phyloP scores from a whole-genome alignment of 2,888 invertebrate genomes.

The Lamellibrachia satsuma region DNA sequence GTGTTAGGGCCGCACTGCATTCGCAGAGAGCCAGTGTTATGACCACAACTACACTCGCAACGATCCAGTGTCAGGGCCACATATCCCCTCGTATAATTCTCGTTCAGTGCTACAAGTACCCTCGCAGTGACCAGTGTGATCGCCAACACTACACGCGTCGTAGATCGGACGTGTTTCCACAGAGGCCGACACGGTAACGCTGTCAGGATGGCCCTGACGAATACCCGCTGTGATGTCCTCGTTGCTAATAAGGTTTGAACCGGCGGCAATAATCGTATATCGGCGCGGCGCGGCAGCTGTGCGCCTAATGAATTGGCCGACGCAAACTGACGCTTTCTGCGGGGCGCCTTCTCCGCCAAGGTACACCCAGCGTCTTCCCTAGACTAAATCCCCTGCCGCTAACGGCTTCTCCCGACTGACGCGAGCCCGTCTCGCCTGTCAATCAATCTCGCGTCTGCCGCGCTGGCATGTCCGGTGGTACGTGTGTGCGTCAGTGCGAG shows the following conservation, averaged over 20 bases:
- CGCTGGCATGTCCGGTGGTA: not conserved
- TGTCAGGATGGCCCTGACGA: not conserved
- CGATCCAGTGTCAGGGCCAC: not conserved
- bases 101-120: not conserved
- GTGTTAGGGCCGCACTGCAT: not conserved
- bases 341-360: not conserved
- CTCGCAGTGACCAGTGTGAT: not conserved
- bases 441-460: not conserved
- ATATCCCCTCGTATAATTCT: not conserved
- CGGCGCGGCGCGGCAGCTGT: not conserved
- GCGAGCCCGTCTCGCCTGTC: not conserved
- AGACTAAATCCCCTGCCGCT: not conserved
- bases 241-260: constrained; percentile 13
- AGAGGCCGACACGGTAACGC: not conserved
- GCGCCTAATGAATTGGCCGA: not conserved
- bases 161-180: not conserved
- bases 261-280: constrained; percentile 12
- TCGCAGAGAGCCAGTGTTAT: not conserved
- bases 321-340: not conserved
- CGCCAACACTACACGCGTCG: not conserved
- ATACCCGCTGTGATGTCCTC: not conserved
- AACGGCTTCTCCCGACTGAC: not conserved
- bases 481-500: not conserved
- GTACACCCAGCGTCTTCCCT: not conserved
- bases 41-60: not conserved